A percentile compares a stretch with the other conserved stretches of the same genome.
These are phyloP conservation scores for Oryzias dopingdopingensis DNA, from an alignment of 2,797 vertebrate genomes.

Conservation along the genomic window DNA sequence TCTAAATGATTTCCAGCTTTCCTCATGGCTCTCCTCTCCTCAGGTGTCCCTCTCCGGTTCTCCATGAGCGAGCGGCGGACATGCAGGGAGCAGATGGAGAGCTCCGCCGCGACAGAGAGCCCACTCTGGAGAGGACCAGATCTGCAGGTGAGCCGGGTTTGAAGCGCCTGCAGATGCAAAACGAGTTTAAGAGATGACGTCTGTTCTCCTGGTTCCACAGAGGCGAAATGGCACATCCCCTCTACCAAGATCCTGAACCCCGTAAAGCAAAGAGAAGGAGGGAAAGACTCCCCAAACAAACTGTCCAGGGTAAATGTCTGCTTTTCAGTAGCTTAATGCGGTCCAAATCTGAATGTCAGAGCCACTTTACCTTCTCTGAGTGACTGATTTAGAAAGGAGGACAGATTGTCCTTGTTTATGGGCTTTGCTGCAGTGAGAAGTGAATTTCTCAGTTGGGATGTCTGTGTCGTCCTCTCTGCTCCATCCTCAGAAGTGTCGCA, in stretches of 20 bases:
- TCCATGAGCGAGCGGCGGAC: constrained; percentile 83
- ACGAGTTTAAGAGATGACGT: neutral
- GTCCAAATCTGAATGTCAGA: constrained; percentile 37
- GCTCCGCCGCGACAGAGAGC: constrained; percentile 84
- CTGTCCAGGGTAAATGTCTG: constrained; percentile 85
- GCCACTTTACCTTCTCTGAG: constrained; percentile 27
- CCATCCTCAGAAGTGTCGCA: constrained; percentile 29
- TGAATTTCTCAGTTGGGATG: constrained; percentile 21
- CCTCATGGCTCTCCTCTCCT: constrained; percentile 4
- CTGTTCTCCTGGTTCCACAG: constrained; percentile 66
- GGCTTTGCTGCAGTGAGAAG: constrained; percentile 39
- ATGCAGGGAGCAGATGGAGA: constrained; percentile 82
- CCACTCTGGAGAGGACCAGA: constrained; percentile 83
- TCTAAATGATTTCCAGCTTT: constrained; percentile 21
- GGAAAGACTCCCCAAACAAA: constrained; percentile 91
- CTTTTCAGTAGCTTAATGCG: constrained; percentile 2
- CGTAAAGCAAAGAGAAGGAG: constrained; percentile 88
- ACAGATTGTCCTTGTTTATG: constrained; percentile 56
- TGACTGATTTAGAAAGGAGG: constrained; percentile 45
- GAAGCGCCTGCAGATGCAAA: neutral
- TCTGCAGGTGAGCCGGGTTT: constrained; percentile 72
- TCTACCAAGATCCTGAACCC: constrained; percentile 90
- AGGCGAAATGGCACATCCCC: constrained; percentile 91
- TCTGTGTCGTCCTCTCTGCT: constrained; percentile 19
- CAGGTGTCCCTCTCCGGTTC: constrained; percentile 90